Conservation (phyloP, 2,113 vertebrate species). For the Gnathonemus echidnorhynchus region DNA sequence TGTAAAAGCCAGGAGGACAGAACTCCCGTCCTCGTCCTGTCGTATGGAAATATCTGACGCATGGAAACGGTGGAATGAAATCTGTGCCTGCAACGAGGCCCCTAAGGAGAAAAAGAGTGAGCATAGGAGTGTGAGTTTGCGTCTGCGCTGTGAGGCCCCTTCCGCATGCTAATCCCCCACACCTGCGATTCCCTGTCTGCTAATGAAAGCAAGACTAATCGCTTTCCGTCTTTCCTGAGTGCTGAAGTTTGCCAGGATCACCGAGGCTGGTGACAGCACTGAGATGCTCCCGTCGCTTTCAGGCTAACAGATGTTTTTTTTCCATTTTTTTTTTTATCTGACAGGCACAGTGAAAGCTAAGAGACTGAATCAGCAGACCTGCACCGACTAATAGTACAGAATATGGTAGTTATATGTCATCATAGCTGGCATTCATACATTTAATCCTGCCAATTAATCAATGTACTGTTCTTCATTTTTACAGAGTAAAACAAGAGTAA, state of each 20-base stretch:
- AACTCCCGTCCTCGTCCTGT: not conserved
- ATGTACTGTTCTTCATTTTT: not conserved
- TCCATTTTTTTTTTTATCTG: not conserved
- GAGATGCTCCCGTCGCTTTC: not conserved
- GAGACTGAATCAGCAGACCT: not conserved
- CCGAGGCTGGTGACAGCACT: not conserved
- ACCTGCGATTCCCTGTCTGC: not conserved
- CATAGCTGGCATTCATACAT: not conserved
- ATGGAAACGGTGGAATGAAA: not conserved
- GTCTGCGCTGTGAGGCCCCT: not conserved
- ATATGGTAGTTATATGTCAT: not conserved
- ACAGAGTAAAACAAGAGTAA: not conserved
- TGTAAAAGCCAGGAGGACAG: not conserved
- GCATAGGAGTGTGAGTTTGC: not conserved
- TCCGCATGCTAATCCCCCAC: not conserved
- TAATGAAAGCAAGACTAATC: slow-evolving; percentile 6
- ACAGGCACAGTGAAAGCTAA: not conserved
- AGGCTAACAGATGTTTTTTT: not conserved
- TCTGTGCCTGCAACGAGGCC: not conserved
- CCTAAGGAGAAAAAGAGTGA: not conserved
- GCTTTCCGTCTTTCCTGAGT: not conserved
- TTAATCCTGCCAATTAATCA: not conserved
- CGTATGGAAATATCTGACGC: not conserved
- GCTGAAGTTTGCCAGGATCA: not conserved
- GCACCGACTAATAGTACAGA: not conserved